phyloP scores from a whole-genome alignment of 2,888 invertebrate species.

The Aleiodes testaceus region DNA sequence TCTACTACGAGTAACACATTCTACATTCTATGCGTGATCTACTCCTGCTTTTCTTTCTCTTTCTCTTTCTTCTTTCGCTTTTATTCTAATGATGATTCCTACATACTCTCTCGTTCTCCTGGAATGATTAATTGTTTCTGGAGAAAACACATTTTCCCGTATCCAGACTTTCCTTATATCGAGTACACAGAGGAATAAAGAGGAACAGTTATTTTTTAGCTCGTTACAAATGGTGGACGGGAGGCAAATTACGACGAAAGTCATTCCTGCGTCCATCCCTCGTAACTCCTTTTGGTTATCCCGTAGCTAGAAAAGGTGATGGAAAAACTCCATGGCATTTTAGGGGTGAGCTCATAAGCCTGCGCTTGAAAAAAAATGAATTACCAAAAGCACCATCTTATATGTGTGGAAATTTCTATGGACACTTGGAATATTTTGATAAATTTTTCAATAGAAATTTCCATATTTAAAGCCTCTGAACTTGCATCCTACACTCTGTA shows the following conservation, averaged over 20 bases:
- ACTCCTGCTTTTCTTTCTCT: too few relatives aligned
- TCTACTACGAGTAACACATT: slow-evolving; percentile 17
- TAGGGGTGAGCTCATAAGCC: slow-evolving; percentile 65
- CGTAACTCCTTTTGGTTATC: slow-evolving; percentile 61
- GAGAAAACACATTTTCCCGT: too few relatives aligned
- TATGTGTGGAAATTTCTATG: background rate
- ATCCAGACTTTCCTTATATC: too few relatives aligned
- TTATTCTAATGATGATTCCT: slow-evolving; percentile 28
- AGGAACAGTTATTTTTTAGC: slow-evolving; percentile 63
- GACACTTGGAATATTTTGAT: background rate
- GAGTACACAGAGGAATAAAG: background rate
- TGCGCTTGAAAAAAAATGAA: slow-evolving; percentile 53
- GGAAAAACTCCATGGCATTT: slow-evolving; percentile 63
- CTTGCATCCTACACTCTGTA: too few relatives aligned
- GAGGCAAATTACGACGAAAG: slow-evolving; percentile 57
- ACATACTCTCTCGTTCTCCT: background rate
- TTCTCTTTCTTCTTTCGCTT: background rate
- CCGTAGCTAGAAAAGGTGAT: slow-evolving; percentile 65
- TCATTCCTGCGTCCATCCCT: slow-evolving; percentile 57
- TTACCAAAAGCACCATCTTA: background rate
- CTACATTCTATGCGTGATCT: slow-evolving; percentile 21
- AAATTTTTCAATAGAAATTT: too few relatives aligned
- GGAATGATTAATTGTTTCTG: background rate
- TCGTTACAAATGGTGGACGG: slow-evolving; percentile 70
- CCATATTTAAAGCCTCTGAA: too few relatives aligned